Base-by-base conservation (phyloP, 2,888 invertebrate genomes). In the Eupithecia subumbrata region DNA sequence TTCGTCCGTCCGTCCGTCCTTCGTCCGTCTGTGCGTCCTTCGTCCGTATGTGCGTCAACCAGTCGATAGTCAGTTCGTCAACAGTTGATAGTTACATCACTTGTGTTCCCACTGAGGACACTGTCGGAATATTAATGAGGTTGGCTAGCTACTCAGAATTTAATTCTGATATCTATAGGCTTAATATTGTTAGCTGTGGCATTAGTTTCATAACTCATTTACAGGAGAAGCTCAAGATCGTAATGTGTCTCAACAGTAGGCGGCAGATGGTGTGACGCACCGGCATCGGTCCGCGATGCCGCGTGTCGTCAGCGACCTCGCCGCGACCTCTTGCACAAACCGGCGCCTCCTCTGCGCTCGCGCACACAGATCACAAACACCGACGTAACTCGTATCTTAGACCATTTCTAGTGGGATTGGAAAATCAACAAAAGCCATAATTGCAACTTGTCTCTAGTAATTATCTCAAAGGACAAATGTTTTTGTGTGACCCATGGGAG, bases 291-390 rank as follows among this genome's bases (percentile, higher is more conserved):
- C n/a, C n/a, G 3, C n/a, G 9, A 52, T n/a, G 52, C n/a, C 56
- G 56, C 2, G 34, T 69, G 69, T 52, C 69, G 69, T 18, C 52
- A 69, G 69, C 69, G 69, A 52, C 69, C 69, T 69, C 69, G 30
- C 0, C 40, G 52, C 56, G 52, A n/a, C 52, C 69, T 69, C 69
- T 56, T 56, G 69, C 69, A 52, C 52, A 63, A 69, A n/a, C n/a
- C 30, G 12, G 18, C 52, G 30, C 25, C 18, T 45, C 30, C 16
- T 63, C 63, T 25, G 30, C 60, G 22, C 60, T 0, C 2, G 60
- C 22, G 25, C 25, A 60, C 25, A n/a, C n/a, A 52, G 45, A 45
- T 16, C 45, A 18, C 16, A 16, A 45, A 18, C 45, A 45, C 45
- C 45, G 45, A 45, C 16, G 7, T 18, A n/a, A n/a, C n/a, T n/a